Percentiles rank a stretch among this genome's conserved stretches.
Conservation (phyloP, 1,140 invertebrate species). For the Dreissena rostriformis region DNA sequence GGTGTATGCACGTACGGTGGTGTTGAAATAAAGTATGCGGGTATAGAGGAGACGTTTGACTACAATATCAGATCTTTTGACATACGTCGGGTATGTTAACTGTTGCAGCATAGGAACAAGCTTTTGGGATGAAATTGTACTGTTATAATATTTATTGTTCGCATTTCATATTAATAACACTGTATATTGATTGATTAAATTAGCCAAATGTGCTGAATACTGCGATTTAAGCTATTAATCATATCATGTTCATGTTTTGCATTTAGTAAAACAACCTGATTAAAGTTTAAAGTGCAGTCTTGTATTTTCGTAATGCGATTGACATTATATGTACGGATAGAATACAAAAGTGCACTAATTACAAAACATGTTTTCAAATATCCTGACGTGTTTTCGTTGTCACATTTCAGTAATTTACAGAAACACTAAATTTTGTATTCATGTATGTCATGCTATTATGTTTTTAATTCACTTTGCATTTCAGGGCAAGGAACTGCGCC, state of each 20-base stretch:
- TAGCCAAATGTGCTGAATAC: not conserved
- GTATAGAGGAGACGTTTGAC: not conserved
- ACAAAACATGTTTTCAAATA: not conserved
- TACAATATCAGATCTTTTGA: slow-evolving; percentile 34
- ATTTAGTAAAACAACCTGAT: too few relatives aligned
- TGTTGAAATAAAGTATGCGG: slow-evolving; percentile 26
- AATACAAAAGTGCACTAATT: not conserved
- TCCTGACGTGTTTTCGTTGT: not conserved
- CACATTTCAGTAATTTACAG: not conserved
- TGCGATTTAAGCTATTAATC: not conserved
- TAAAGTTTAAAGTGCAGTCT: too few relatives aligned
- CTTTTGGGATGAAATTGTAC: too few relatives aligned
- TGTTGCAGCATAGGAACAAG: not conserved
- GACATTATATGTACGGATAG: slow-evolving; percentile 17
- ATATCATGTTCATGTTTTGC: not conserved
- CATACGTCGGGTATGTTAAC: not conserved
- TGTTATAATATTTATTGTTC: not conserved
- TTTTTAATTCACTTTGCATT: slow-evolving; percentile 53
- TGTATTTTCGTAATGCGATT: too few relatives aligned
- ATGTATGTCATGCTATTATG: not conserved
- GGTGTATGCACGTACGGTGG: slow-evolving; percentile 17
- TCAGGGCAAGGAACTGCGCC: slow-evolving; percentile 81
- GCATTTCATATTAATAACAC: not conserved
- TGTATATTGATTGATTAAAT: not conserved
- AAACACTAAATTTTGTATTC: not conserved